Evolutionary conservation across 2,888 invertebrate species (phyloP), one percentile per base, ranked within the genome.

Genomic region (Antitype chi): DNA sequence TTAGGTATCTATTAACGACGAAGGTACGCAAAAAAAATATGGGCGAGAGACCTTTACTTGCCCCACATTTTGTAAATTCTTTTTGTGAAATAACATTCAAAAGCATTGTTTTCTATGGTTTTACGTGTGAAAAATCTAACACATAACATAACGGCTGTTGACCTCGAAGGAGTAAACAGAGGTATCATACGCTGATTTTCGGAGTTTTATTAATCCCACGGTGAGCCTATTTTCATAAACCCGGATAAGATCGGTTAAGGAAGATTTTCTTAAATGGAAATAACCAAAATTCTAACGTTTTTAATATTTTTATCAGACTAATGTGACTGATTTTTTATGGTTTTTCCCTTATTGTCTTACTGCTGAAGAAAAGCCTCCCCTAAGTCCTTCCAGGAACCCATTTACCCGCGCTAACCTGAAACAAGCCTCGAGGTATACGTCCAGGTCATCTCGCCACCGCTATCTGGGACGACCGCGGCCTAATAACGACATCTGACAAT

Each of bases 271-370:
- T 20, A 38, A 17, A 11, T 6, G 9, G n/a, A 9, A 32, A 8
- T 2, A 5, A 0, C 2, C 2, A 2, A 28, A 49, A 15, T 5
- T 8, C 1, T 0, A 20, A 32, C 1, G 0, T 17, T 74, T 23
- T 57, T 32, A n/a, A 15, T 20, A 9, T 9, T 28, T 25, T n/a
- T 3, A 5, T 32, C 20, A 32, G 13, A 9, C 15, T 23, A 15
- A 47, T 47, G 13, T 47, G 1, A 8, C 11, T 2, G 0, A 13
- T 47, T 9, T 47, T 47, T 47, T 47, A 1, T 47, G 1, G 43
- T 47, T 47, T 47, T 2, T 47, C 13, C 43, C 3, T 11, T 11
- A 11, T 0, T 11, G 11, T 47, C 43, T 11, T 11, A 47, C 1
- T 43, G 43, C 43, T 11, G 43, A 3, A 6, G 1, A 13, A 47